phyloP scores from a whole-genome alignment of 2,888 invertebrate genomes.

The Acronicta leporina region DNA sequence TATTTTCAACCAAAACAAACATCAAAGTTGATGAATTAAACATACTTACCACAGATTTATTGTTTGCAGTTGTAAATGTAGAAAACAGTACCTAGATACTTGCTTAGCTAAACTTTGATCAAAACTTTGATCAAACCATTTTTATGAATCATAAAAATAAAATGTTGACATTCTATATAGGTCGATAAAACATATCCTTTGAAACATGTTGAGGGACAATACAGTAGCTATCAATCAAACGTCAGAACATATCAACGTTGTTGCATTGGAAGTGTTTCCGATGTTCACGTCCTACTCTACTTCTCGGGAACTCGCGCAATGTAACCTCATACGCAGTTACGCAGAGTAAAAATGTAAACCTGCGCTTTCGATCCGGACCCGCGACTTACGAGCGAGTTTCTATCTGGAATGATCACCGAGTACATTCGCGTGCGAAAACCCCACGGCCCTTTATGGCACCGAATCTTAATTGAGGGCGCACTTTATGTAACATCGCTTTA shows the following conservation, averaged over 20 bases:
- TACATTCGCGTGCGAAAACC: conserved; percentile 65
- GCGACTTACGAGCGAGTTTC: conserved; percentile 75
- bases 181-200: not conserved
- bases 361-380: conserved; percentile 85
- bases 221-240: conserved; percentile 5
- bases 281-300: conserved; percentile 65
- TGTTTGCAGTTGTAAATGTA: conserved; percentile 37
- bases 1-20: conserved; percentile 36
- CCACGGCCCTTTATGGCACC: conserved; percentile 53
- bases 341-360: conserved; percentile 75
- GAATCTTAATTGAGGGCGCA: conserved; percentile 39
- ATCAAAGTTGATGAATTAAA: conserved; percentile 41
- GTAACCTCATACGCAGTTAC: conserved; percentile 65
- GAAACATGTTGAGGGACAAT: not conserved
- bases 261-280: conserved; percentile 54
- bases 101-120: conserved; percentile 14
- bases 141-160: too few relatives aligned
- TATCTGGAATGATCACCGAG: conserved; percentile 74
- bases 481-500: conserved; percentile 23
- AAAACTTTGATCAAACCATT: conserved; percentile 11
- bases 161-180: too few relatives aligned
- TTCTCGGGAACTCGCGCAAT: conserved; percentile 63
- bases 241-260: conserved; percentile 20
- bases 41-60: conserved; percentile 38
- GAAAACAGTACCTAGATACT: conserved; percentile 10